phyloP scores from a whole-genome alignment of 2,888 invertebrate genomes.

The Cryptophagus acutangulus region DNA sequence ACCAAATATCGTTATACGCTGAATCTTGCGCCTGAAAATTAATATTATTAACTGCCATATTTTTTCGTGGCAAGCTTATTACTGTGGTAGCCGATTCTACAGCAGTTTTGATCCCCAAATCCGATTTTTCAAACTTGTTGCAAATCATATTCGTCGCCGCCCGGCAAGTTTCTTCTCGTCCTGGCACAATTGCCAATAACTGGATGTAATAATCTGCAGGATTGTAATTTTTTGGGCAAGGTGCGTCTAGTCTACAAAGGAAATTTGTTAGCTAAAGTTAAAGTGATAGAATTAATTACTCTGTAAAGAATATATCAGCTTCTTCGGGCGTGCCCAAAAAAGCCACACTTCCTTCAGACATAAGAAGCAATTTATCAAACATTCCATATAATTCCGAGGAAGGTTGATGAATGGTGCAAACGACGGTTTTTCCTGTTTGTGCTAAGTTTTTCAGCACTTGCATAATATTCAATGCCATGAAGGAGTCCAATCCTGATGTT shows the following conservation, averaged over 20 bases:
- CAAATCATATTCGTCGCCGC: conserved; percentile 75
- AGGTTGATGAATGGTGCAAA: conserved; percentile 94
- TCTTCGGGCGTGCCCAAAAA: conserved; percentile 78
- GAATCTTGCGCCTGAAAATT: not conserved
- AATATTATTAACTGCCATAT: not conserved
- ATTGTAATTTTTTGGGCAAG: conserved; percentile 86
- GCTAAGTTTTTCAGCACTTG: conserved; percentile 71
- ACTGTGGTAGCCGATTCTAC: conserved; percentile 55
- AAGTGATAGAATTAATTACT: conserved; percentile 49
- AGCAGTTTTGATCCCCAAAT: conserved; percentile 57
- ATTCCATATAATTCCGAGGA: conserved; percentile 85
- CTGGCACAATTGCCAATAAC: conserved; percentile 80
- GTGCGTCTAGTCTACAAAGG: conserved; percentile 64
- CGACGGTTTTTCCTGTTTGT: conserved; percentile 80
- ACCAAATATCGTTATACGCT: conserved; percentile 27
- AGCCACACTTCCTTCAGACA: conserved; percentile 89
- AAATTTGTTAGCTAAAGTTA: not conserved
- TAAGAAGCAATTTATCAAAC: conserved; percentile 82
- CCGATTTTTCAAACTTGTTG: conserved; percentile 65
- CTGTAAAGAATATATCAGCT: conserved; percentile 73
- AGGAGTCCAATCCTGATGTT: conserved; percentile 93
- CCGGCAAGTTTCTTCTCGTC: conserved; percentile 72
- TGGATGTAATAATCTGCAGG: conserved; percentile 94
- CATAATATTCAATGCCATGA: conserved; percentile 92
- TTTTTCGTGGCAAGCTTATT: conserved; percentile 12